phyloP scores from a whole-genome alignment of 2,113 vertebrate species.

The Petrocephalus microphthalmus region DNA sequence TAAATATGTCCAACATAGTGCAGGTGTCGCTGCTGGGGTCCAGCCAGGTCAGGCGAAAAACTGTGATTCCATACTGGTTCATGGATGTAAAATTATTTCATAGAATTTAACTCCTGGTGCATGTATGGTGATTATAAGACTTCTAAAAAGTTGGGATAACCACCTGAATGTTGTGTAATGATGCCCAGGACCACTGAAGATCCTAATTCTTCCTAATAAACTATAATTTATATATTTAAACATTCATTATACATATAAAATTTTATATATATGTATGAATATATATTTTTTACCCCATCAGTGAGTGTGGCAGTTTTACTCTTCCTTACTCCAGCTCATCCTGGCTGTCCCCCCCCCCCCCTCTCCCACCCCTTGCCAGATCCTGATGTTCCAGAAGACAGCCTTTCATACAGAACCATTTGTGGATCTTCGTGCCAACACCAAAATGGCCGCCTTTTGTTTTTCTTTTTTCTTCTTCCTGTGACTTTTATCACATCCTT shows the following conservation, averaged over 20 bases:
- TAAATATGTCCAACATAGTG: background rate
- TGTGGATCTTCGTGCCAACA: background rate
- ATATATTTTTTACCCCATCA: too few relatives aligned
- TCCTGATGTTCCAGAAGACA: background rate
- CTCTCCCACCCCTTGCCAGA: background rate
- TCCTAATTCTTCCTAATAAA: too few relatives aligned
- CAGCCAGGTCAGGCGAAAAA: background rate
- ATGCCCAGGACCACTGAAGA: too few relatives aligned
- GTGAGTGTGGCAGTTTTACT: background rate
- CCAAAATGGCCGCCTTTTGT: background rate
- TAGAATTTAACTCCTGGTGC: background rate
- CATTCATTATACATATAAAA: too few relatives aligned
- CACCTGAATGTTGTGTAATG: too few relatives aligned
- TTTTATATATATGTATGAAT: too few relatives aligned
- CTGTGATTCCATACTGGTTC: background rate
- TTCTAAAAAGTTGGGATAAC: too few relatives aligned
- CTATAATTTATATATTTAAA: too few relatives aligned
- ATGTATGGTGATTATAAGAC: background rate
- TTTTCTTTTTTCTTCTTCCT: background rate
- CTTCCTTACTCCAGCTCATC: background rate
- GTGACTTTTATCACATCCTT: background rate
- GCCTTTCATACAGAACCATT: background rate
- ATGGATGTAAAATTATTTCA: background rate
- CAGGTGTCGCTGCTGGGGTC: background rate
- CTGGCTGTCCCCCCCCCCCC: background rate